Evolutionary conservation across 2,797 vertebrate genomes (phyloP), one percentile per base, ranked within the genome.

Genomic region (Prunella strophiata): DNA sequence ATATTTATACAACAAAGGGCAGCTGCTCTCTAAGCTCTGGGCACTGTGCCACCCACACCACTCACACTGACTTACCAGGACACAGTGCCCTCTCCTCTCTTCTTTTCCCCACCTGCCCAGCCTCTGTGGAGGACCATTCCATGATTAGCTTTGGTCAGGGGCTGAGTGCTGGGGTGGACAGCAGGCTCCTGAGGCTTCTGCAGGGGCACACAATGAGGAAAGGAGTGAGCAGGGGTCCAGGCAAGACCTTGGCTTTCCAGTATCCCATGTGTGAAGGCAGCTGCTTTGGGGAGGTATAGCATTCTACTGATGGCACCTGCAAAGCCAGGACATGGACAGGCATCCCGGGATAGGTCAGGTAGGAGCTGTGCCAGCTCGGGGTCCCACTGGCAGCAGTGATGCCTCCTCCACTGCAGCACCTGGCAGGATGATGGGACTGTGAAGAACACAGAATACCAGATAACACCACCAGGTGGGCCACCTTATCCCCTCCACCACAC

Each of bases 1-100:
- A 0, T 68, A 75, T 93, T 94, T 84, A 52, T 72, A 77, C 23
- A 91, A 89, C 48, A 91, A 93, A 89, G 51, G 67, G 61, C 76
- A 88, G 38, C 75, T 91, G 74, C 63, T 91, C 19, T 58, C 70
- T 57, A 68, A 63, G 63, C 42, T 85, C 66, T 11, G 47, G 83
- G 84, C 84, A 75, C 18, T 2, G 2, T 80, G 90, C 82, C 73
- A 77, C 66, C 21, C 54, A 26, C 58, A 74, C 50, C 29, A 42
- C 45, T 88, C 10, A 9, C 61, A 30, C 34, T n/a, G 72, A 77
- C 72, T 87, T 82, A 36, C 16, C 30, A 82, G 87, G 58, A 55
- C 3, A 5, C 34, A 36, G n/a, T 62, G 71, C 38, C 36, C 51
- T 89, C 36, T 66, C 48, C 12, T 45, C 21, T 82, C 55, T 43